Conservation (phyloP, 2,113 vertebrate species). For the Agelaius phoeniceus region DNA sequence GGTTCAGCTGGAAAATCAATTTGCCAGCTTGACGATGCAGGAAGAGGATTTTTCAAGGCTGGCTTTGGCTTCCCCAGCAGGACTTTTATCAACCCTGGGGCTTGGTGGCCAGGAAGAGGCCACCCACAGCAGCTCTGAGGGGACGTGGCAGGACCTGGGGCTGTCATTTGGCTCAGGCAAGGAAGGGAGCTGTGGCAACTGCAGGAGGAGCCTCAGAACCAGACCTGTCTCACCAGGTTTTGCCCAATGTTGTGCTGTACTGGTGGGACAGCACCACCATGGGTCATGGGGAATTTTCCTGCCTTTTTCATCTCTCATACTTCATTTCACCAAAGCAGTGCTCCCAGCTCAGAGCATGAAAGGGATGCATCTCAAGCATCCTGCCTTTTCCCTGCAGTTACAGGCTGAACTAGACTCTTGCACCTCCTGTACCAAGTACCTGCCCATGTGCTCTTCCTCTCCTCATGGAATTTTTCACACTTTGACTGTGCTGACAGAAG, state of each 20-base stretch:
- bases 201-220: not conserved
- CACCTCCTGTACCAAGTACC: not conserved
- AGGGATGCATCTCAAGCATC: not conserved
- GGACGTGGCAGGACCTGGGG: not conserved
- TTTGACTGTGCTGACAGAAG: not conserved
- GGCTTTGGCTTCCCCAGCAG: not conserved
- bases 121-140: not conserved
- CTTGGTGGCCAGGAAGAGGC: not conserved
- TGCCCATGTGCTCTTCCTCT: not conserved
- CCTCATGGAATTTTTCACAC: not conserved
- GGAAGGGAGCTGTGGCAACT: not conserved
- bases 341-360: not conserved
- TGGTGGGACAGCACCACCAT: not conserved
- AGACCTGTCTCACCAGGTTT: not conserved
- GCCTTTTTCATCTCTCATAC: not conserved
- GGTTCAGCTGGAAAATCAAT: constrained; percentile 66
- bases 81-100: not conserved
- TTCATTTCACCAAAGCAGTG: not conserved
- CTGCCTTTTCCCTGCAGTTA: not conserved
- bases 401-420: not conserved
- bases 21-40: not conserved
- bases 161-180: not conserved
- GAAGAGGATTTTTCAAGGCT: not conserved
- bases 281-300: not conserved
- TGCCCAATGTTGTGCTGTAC: too few species aligned